Conservation (phyloP, 2,113 vertebrate genomes). For the Platichthys flesus region DNA sequence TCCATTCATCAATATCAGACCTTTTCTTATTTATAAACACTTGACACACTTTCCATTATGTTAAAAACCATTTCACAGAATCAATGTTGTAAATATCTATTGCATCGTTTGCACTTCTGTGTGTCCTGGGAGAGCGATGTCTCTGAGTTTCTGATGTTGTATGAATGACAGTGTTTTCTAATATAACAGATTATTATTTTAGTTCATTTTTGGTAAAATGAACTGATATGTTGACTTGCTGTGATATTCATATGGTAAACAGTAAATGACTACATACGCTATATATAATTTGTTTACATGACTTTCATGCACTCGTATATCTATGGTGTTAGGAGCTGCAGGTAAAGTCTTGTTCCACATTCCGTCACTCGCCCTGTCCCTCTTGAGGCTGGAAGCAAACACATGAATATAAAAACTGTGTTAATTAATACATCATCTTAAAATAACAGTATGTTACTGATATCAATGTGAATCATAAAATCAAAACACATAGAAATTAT, state of each 20-base stretch:
- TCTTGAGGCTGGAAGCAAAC: conserved; percentile 52
- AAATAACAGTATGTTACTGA: background rate
- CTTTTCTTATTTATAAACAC: too few species aligned
- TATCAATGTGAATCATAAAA: background rate
- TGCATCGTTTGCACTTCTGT: too few species aligned
- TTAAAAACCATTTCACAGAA: too few species aligned
- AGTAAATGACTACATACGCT: too few species aligned
- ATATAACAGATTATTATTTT: too few species aligned
- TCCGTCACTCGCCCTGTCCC: conserved; percentile 52
- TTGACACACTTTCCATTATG: too few species aligned
- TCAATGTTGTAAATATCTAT: too few species aligned
- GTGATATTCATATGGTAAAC: background rate
- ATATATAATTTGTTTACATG: background rate
- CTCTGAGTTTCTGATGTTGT: too few species aligned
- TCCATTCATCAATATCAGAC: too few species aligned
- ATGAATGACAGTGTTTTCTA: too few species aligned
- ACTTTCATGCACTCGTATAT: background rate
- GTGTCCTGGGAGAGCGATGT: too few species aligned
- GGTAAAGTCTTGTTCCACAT: background rate
- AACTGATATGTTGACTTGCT: background rate
- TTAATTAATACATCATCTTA: background rate
- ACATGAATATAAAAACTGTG: background rate
- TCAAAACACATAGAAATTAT: background rate
- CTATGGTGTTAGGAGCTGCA: background rate
- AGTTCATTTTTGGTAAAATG: too few species aligned